These are phyloP conservation scores for Phoxinus dragarum DNA, from an alignment of 2,797 vertebrate genomes.

Conservation along the genomic window DNA sequence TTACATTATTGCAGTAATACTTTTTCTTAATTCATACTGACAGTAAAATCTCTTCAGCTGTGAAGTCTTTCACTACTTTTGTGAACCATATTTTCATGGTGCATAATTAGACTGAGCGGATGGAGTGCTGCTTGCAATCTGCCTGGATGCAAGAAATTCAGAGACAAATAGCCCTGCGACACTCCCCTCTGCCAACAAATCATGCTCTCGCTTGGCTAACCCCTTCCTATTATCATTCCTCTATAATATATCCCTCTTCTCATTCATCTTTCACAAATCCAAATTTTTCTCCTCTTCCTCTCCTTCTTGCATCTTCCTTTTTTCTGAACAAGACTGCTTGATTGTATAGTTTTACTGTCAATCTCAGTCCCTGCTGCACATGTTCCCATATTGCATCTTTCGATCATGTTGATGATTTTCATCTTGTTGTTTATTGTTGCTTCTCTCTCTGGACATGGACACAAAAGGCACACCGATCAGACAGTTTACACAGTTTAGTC, in stretches of 20 bases:
- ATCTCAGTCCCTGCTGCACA: slow-evolving; percentile 3
- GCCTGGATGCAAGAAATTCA: slow-evolving; percentile 27
- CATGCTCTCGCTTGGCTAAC: slow-evolving; percentile 30
- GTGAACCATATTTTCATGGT: slow-evolving; percentile 29
- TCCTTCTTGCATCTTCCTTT: slow-evolving; percentile 12
- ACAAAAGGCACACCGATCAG: background rate
- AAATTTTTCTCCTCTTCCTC: slow-evolving; percentile 16
- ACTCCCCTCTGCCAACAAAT: slow-evolving; percentile 46
- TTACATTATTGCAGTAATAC: slow-evolving; percentile 18
- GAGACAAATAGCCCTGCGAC: slow-evolving; percentile 43
- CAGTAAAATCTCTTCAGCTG: slow-evolving; percentile 24
- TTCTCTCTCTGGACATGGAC: slow-evolving; percentile 9
- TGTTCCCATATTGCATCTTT: slow-evolving; percentile 16
- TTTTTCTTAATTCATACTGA: slow-evolving; percentile 25
- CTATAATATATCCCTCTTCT: slow-evolving; percentile 9
- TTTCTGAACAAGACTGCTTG: slow-evolving; percentile 5
- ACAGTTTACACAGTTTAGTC: background rate
- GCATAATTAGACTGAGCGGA: slow-evolving; percentile 27
- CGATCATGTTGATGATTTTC: background rate
- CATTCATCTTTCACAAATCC: slow-evolving; percentile 38
- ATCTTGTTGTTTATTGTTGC: slow-evolving; percentile 3
- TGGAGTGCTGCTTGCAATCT: slow-evolving; percentile 25
- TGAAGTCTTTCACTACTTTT: slow-evolving; percentile 40
- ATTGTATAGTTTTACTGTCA: background rate
- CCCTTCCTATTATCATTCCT: slow-evolving; percentile 38